Percentiles rank a stretch among this genome's conserved stretches.
Evolutionary conservation across 2,888 invertebrate genomes (phyloP).

Genomic region (Leptinotarsa haldemani): DNA sequence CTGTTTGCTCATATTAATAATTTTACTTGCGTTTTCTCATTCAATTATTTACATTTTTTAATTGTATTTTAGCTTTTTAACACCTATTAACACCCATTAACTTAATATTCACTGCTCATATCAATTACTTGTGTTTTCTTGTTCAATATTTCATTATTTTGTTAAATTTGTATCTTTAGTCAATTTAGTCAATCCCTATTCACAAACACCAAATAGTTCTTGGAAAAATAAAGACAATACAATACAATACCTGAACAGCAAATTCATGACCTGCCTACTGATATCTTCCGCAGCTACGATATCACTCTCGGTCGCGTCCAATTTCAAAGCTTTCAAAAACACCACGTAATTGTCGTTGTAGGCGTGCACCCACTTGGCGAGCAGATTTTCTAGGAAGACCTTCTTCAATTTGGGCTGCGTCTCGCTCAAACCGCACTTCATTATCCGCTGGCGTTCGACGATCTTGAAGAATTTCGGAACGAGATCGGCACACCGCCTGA

Average conservation of each 20-base stretch:
- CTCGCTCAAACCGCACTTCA: conserved; percentile 75
- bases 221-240: background rate
- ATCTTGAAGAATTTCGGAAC: conserved; percentile 68
- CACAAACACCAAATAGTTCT: too few species aligned
- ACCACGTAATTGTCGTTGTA: conserved; percentile 77
- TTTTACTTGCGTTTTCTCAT: too few species aligned
- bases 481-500: conserved; percentile 54
- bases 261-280: conserved; percentile 67
- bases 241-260: conserved; percentile 67
- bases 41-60: too few species aligned
- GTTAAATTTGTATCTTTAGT: too few species aligned
- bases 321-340: conserved; percentile 78
- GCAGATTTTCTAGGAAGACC: conserved; percentile 67
- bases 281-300: conserved; percentile 71
- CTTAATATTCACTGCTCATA: too few species aligned
- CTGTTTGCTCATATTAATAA: too few species aligned
- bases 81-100: too few species aligned
- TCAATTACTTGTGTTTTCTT: too few species aligned
- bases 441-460: conserved; percentile 72
- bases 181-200: too few species aligned
- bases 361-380: conserved; percentile 82
- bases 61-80: too few species aligned
- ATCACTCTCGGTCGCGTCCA: conserved; percentile 75
- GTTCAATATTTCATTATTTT: too few species aligned
- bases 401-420: conserved; percentile 68